Base-by-base conservation (phyloP, 2,113 vertebrate genomes). In the Vimba vimba region DNA sequence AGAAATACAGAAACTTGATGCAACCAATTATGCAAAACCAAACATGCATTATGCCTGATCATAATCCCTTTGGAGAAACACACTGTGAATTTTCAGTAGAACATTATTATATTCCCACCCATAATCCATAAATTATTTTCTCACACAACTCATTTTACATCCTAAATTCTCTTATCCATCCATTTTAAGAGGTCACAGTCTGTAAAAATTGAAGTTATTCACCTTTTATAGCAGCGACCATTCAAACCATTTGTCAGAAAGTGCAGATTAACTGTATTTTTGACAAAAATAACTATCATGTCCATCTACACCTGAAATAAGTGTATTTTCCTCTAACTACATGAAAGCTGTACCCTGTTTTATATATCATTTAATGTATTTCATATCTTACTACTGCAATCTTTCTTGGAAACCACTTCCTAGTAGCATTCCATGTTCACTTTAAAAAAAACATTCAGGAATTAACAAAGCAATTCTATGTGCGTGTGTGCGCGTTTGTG, bases 391-490 rank as follows among this genome's bases (percentile, higher is more conserved):
- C 74, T 52, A 39, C 47, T 64, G 4, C 27, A 47, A 36, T 66
- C 27, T 36, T 23, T 36, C n/a, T 50, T 43, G 55, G 25, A 27
- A 45, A 13, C 57, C 19, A 19, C 62, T 43, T 68, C 59, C n/a
- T 52, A 33, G 55, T 19, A 79, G 27, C 19, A 36, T 86, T 59
- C 85, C 64, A 30, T 50, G 50, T n/a, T 55, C 78, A 57, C 8
- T 33, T 68, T 75, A 30, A n/a, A 82, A 75, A 75, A 69, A 2
- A 36, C 33, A 69, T 19, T 62, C 25, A 79, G 64, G 43, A 15
- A 47, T 27, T 87, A 89, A 83, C 77, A 89, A 68, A 86, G 86
- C 74, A 66, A 21, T 57, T 57, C 55, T 57, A 15, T 45, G 23
- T 39, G n/a, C 4, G 47, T 81, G n/a, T n/a, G 79, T 83, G 3